Conservation (phyloP, 1,140 invertebrate genomes). For the Spodoptera litura region DNA sequence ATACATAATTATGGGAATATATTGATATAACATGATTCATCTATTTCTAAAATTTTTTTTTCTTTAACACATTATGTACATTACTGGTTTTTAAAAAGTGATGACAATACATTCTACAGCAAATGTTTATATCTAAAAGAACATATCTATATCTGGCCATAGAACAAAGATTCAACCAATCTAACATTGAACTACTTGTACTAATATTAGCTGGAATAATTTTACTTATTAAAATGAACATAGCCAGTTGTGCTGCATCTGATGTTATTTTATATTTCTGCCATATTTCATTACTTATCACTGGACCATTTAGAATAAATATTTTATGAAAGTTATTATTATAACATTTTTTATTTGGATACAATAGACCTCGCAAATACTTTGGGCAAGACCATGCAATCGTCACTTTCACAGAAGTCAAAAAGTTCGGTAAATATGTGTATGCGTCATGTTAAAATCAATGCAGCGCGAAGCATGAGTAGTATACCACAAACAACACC, state of each 20-base stretch:
- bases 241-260: not conserved
- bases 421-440: too few relatives aligned
- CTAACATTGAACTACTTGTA: not conserved
- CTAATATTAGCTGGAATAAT: not conserved
- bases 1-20: slow-evolving; percentile 38
- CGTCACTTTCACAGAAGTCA: too few relatives aligned
- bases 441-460: too few relatives aligned
- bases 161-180: slow-evolving; percentile 2
- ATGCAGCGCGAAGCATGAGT: too few relatives aligned
- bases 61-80: slow-evolving; percentile 14
- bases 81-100: slow-evolving; percentile 7
- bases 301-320: not conserved
- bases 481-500: too few relatives aligned
- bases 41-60: slow-evolving; percentile 41
- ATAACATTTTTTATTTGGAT: too few relatives aligned
- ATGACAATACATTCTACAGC: not conserved
- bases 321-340: too few relatives aligned
- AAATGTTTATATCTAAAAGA: not conserved
- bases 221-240: not conserved
- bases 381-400: too few relatives aligned
- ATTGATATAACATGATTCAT: slow-evolving; percentile 47
- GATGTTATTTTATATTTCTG: not conserved
- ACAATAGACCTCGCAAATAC: too few relatives aligned
- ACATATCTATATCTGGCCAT: not conserved
- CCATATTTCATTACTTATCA: slow-evolving; percentile 1